Percentiles rank a stretch among this genome's conserved stretches.
Evolutionary conservation across 2,797 vertebrate genomes (phyloP).

Genomic region (Poeciliopsis turneri): DNA sequence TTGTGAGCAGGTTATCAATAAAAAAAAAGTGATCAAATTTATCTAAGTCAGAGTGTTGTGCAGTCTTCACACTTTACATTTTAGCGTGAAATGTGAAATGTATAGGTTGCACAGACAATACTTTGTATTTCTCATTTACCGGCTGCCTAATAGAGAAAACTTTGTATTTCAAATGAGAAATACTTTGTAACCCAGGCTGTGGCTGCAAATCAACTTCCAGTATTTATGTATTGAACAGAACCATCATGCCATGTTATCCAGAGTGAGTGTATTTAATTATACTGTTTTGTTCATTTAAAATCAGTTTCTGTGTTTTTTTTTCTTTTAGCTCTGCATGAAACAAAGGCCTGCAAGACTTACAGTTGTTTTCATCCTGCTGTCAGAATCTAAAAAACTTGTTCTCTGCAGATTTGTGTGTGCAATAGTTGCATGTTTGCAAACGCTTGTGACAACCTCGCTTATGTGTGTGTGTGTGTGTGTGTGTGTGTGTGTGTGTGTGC

Average conservation of each 20-base stretch:
- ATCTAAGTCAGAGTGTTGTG: background rate
- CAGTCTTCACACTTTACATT: background rate
- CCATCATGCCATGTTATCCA: background rate
- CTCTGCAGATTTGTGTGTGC: background rate
- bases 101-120: background rate
- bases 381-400: constrained; percentile 20
- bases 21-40: background rate
- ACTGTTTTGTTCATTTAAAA: background rate
- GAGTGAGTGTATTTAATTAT: background rate
- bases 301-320: background rate
- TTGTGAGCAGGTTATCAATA: background rate
- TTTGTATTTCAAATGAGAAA: background rate
- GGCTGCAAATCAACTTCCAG: background rate
- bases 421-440: constrained; percentile 16
- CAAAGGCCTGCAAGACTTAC: background rate
- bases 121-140: too few species aligned
- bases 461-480: constrained; percentile 19
- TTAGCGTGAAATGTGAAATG: background rate
- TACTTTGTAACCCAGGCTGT: background rate
- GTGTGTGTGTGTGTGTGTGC: constrained; percentile 14
- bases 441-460: constrained; percentile 7
- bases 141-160: background rate
- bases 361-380: constrained; percentile 17
- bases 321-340: constrained; percentile 12
- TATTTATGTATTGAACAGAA: constrained; percentile 2